A percentile compares a stretch with the other conserved stretches of the same genome.
Conservation (phyloP, 1,140 invertebrate species). For the Aphelinus atriplicis region DNA sequence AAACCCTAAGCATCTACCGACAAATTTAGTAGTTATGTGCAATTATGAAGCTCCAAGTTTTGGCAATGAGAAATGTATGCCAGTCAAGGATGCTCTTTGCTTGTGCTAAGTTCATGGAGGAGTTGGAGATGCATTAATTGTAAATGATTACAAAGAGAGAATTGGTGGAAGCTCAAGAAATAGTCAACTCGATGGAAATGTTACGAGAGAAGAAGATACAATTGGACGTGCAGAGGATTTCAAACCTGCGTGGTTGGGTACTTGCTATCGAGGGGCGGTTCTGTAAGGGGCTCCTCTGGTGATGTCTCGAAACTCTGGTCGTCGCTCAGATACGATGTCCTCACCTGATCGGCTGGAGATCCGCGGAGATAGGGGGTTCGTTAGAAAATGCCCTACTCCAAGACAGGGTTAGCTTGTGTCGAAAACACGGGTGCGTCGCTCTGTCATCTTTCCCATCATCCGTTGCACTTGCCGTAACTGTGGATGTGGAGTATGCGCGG, state of each 20-base stretch:
- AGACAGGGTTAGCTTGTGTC: too few species aligned
- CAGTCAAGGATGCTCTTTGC: constrained; percentile 73
- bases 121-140: constrained; percentile 78
- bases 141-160: constrained; percentile 62
- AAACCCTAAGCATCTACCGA: constrained; percentile 82
- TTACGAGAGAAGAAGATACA: constrained; percentile 14
- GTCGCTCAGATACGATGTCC: too few species aligned
- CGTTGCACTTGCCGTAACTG: too few species aligned
- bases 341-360: too few species aligned
- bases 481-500: too few species aligned
- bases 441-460: too few species aligned
- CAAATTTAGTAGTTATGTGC: constrained; percentile 81
- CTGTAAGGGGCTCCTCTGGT: too few species aligned
- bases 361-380: too few species aligned
- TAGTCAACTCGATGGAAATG: constrained; percentile 11
- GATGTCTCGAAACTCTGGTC: too few species aligned
- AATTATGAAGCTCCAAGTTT: constrained; percentile 79
- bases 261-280: too few species aligned
- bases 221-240: constrained; percentile 44
- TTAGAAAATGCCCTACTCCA: too few species aligned
- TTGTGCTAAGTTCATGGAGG: constrained; percentile 79
- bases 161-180: constrained; percentile 40
- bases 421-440: too few species aligned
- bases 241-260: constrained; percentile 24
- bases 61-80: constrained; percentile 80